Conservation (phyloP, 2,888 invertebrate genomes). For the Ectemnius cavifrons region DNA sequence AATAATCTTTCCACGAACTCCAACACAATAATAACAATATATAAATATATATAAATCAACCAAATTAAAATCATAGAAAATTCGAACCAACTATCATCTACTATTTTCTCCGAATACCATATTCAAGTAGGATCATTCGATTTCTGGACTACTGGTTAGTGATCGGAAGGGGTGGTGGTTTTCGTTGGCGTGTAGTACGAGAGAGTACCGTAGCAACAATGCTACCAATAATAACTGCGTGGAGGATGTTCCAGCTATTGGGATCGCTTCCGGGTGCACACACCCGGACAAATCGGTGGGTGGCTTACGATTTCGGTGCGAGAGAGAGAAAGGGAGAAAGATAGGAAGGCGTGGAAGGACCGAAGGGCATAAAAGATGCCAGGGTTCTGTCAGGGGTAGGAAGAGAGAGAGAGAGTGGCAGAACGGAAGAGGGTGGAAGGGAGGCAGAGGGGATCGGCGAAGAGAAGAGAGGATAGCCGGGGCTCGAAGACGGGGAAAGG, state of each 20-base stretch:
- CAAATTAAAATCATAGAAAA: too few species aligned
- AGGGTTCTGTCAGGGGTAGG: slow-evolving; percentile 12
- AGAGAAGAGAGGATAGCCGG: not conserved
- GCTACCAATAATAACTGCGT: too few species aligned
- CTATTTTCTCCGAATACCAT: too few species aligned
- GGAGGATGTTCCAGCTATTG: slow-evolving; percentile 27
- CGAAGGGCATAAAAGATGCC: slow-evolving; percentile 26
- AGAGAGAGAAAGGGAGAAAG: slow-evolving; percentile 13
- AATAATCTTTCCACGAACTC: too few species aligned
- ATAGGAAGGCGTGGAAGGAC: slow-evolving; percentile 16
- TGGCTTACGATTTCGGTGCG: not conserved
- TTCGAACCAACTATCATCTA: too few species aligned
- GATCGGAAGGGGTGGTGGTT: too few species aligned
- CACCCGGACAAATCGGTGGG: not conserved
- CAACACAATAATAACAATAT: too few species aligned
- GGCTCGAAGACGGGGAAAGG: slow-evolving; percentile 8
- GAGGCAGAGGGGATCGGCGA: slow-evolving; percentile 3
- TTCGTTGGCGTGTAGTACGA: too few species aligned
- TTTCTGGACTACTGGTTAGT: too few species aligned
- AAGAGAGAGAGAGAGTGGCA: slow-evolving; percentile 2
- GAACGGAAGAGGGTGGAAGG: not conserved
- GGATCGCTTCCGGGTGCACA: slow-evolving; percentile 20
- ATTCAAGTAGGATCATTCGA: too few species aligned
- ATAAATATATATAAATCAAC: too few species aligned
- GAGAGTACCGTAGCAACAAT: too few species aligned